Percentiles rank a stretch among this genome's conserved stretches.
phyloP scores from a whole-genome alignment of 2,113 vertebrate genomes.

The Cichladusa arquata region DNA sequence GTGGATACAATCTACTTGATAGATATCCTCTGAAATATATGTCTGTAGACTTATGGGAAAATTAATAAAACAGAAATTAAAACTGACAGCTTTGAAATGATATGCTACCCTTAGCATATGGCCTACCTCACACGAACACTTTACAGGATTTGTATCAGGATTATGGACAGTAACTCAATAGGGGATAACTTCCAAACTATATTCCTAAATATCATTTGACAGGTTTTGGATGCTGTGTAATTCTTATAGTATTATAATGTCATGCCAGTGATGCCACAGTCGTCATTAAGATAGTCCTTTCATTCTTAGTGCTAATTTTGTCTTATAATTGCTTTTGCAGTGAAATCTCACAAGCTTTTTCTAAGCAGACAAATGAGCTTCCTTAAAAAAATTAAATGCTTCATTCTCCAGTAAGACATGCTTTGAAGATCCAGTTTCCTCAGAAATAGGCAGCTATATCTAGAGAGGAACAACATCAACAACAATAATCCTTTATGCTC shows the following conservation, averaged over 20 bases:
- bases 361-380: slow-evolving; percentile 23
- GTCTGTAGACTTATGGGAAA: slow-evolving; percentile 72
- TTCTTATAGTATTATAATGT: slow-evolving; percentile 67
- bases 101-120: slow-evolving; percentile 78
- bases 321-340: slow-evolving; percentile 35
- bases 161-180: slow-evolving; percentile 77
- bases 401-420: slow-evolving; percentile 6
- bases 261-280: slow-evolving; percentile 56
- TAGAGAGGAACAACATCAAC: not conserved
- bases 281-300: slow-evolving; percentile 65
- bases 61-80: slow-evolving; percentile 80
- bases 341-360: slow-evolving; percentile 7
- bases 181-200: slow-evolving; percentile 74
- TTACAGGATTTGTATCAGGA: slow-evolving; percentile 72
- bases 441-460: not conserved
- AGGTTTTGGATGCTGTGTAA: slow-evolving; percentile 74
- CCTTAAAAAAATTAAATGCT: slow-evolving; percentile 14
- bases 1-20: slow-evolving; percentile 57
- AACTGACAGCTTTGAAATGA: slow-evolving; percentile 75
- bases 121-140: slow-evolving; percentile 68
- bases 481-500: not conserved
- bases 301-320: slow-evolving; percentile 46
- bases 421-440: slow-evolving; percentile 4
- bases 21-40: slow-evolving; percentile 68
- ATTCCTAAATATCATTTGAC: slow-evolving; percentile 78